Base-by-base conservation (phyloP, 30 jellyfish, hydroid and myxozoan species). In the Mastigias papua region DNA sequence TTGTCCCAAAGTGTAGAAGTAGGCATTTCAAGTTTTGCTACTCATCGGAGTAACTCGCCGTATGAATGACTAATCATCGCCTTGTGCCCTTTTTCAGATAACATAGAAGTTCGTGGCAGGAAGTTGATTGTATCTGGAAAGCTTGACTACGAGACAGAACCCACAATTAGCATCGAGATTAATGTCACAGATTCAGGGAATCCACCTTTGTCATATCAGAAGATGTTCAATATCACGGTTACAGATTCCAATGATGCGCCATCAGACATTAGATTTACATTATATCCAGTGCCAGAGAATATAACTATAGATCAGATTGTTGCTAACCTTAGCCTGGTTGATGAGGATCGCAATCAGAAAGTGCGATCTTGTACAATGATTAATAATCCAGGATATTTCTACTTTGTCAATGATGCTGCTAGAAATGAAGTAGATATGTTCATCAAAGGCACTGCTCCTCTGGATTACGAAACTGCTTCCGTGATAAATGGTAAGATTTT, bases 231-330 rank as follows among this genome's bases (percentile, higher is more conserved):
- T 42, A 78, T 93, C 33, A 87, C 92, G 0, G 86, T 93, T 30
- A 69, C 85, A 35, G 97, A 93, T 80, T 82, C 80, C 77, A 93
- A 93, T 63, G 98, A 93, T 87, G 84, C 92, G 17, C 98, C 98
- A 29, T 84, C 97, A 2, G 90, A 89, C 46, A 76, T 93, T 28
- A 58, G 90, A 10, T 77, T 71, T 22, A 79, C 91, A 1, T 60
- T 89, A 15, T 78, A 80, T 22, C 94, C 86, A 31, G 90, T 84
- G 16, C 72, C 83, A 13, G 84, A 92, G 73, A 92, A 92, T 78
- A 92, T 86, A 73, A 63, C 88, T 2, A 63, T 30, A 30, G 72
- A 92, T 77, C 88, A 48, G 90, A 46, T 73, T 27, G 88, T 92
- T 1, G 98, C 96, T 20, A 75, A 61, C 37, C 69, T 92, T 57